These are phyloP conservation scores for Philaethria dido DNA, from an alignment of 2,888 invertebrate genomes.

Conservation along the genomic window DNA sequence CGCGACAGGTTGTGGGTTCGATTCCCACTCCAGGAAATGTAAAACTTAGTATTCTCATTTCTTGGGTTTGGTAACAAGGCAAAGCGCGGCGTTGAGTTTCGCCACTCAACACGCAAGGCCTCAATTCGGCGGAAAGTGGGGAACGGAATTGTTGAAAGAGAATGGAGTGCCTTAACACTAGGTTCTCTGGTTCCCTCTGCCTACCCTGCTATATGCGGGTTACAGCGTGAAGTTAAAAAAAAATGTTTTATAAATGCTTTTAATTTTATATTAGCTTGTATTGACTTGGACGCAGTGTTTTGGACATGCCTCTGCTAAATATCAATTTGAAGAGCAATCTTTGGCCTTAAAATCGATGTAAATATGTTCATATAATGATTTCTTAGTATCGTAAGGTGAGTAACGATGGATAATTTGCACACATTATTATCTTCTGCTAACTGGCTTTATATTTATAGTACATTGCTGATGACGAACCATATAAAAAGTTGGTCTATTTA, in stretches of 20 bases:
- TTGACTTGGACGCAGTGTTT: slow-evolving; percentile 70
- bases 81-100: too few relatives aligned
- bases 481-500: slow-evolving; percentile 1
- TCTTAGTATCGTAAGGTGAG: slow-evolving; percentile 40
- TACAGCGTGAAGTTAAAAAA: too few relatives aligned
- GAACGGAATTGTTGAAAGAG: too few relatives aligned
- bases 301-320: slow-evolving; percentile 74
- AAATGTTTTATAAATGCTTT: slow-evolving; percentile 80
- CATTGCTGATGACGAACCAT: slow-evolving; percentile 6
- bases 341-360: slow-evolving; percentile 41
- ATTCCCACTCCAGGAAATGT: too few relatives aligned
- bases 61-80: too few relatives aligned
- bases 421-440: slow-evolving; percentile 27
- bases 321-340: slow-evolving; percentile 67
- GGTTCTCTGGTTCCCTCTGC: too few relatives aligned
- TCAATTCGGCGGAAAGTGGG: too few relatives aligned
- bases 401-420: slow-evolving; percentile 37
- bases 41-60: too few relatives aligned
- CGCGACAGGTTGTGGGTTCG: too few relatives aligned
- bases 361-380: slow-evolving; percentile 36
- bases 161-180: too few relatives aligned
- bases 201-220: too few relatives aligned
- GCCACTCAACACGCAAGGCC: too few relatives aligned
- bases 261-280: slow-evolving; percentile 81
- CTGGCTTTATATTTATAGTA: not conserved